Percentiles rank a stretch among this genome's conserved stretches.
Conservation (phyloP, 2,888 invertebrate species). For the Oxytorus armatus region DNA sequence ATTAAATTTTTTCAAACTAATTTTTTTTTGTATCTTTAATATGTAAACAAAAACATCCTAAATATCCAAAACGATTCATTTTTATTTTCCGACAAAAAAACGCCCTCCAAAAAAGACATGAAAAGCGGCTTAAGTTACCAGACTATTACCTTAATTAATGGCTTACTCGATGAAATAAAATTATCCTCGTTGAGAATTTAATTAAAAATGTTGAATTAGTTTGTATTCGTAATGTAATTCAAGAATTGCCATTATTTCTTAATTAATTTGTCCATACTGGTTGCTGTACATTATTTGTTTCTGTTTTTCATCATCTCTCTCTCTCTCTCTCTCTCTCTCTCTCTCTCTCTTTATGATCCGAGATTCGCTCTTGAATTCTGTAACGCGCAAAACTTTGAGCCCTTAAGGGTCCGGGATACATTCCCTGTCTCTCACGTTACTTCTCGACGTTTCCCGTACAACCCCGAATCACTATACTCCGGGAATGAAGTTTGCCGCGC, state of each 20-base stretch:
- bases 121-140: too few relatives aligned
- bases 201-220: too few relatives aligned
- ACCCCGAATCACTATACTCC: too few relatives aligned
- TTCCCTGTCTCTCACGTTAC: not conserved
- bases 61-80: too few relatives aligned
- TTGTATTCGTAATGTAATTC: not conserved
- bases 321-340: not conserved
- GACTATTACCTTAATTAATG: too few relatives aligned
- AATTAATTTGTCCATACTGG: not conserved
- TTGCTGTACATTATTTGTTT: not conserved
- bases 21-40: too few relatives aligned
- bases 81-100: too few relatives aligned
- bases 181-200: too few relatives aligned
- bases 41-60: too few relatives aligned
- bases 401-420: conserved; percentile 14
- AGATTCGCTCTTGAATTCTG: conserved; percentile 15
- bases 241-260: not conserved
- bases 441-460: conserved; percentile 36
- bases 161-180: too few relatives aligned
- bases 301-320: not conserved
- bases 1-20: too few relatives aligned
- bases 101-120: too few relatives aligned
- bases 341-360: not conserved
- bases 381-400: conserved; percentile 16
- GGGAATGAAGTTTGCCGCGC: conserved; percentile 36